These are phyloP conservation scores for Phalanger gymnotis DNA, from an alignment of 2,797 vertebrate species.

Conservation along the genomic window DNA sequence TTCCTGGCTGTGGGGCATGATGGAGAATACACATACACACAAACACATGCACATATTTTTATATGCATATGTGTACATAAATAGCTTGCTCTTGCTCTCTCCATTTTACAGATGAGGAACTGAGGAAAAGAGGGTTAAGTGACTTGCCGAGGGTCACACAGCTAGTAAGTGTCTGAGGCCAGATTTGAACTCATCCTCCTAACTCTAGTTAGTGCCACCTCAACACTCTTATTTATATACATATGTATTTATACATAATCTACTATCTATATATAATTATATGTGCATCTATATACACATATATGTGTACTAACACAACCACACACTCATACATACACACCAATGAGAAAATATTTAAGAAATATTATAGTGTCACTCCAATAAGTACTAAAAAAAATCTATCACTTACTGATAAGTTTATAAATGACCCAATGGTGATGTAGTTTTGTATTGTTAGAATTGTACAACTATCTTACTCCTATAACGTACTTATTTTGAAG, in stretches of 20 bases:
- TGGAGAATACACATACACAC: background rate
- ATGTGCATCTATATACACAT: background rate
- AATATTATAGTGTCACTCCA: background rate
- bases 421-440: constrained; percentile 24
- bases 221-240: too few relatives aligned
- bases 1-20: background rate
- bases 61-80: background rate
- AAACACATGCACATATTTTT: background rate
- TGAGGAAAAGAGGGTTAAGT: too few relatives aligned
- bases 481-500: constrained; percentile 50
- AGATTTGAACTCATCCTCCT: too few relatives aligned
- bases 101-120: too few relatives aligned
- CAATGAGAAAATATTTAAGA: constrained; percentile 27
- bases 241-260: background rate
- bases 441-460: constrained; percentile 45
- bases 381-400: background rate
- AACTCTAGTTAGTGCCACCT: too few relatives aligned
- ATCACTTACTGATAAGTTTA: background rate
- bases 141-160: too few relatives aligned
- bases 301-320: background rate
- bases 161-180: too few relatives aligned
- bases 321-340: background rate
- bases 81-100: too few relatives aligned
- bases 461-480: constrained; percentile 29
- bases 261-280: background rate